A percentile compares a stretch with the other conserved stretches of the same genome.
phyloP scores from a whole-genome alignment of 1,140 invertebrate genomes.

The Drosophila littoralis region DNA sequence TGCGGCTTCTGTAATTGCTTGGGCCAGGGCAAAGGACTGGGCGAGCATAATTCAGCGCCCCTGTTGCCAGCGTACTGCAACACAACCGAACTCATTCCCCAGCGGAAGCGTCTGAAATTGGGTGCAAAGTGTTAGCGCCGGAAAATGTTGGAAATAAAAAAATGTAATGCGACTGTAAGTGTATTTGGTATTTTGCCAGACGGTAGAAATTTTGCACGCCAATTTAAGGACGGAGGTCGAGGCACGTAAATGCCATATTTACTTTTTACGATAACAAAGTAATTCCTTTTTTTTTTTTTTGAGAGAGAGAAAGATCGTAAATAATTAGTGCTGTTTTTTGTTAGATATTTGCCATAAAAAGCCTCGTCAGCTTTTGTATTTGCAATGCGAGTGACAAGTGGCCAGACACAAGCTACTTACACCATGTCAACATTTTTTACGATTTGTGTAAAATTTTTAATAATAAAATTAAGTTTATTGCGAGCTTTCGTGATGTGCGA shows the following conservation, averaged over 20 bases:
- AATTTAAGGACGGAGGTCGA: constrained; percentile 7
- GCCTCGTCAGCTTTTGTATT: not conserved
- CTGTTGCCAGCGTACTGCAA: not conserved
- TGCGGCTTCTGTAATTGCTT: constrained; percentile 30
- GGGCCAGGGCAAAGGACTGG: constrained; percentile 7
- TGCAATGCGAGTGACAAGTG: constrained; percentile 2
- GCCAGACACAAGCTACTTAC: constrained; percentile 18
- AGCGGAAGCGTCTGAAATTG: constrained; percentile 56
- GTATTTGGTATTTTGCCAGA: constrained; percentile 26
- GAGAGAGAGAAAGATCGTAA: constrained; percentile 46
- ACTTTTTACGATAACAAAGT: constrained; percentile 66
- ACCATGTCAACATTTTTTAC: constrained; percentile 41
- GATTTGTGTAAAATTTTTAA: constrained; percentile 50
- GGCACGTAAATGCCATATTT: constrained; percentile 62
- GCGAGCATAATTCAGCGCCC: not conserved
- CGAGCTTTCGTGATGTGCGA: not conserved
- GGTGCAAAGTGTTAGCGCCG: constrained; percentile 61
- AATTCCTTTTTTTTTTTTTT: constrained; percentile 40
- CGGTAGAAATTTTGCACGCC: constrained; percentile 48
- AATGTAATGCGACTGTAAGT: constrained; percentile 48
- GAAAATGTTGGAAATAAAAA: constrained; percentile 50
- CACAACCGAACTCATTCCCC: constrained; percentile 3
- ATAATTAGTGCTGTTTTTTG: constrained; percentile 67
- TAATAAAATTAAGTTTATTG: constrained; percentile 55
- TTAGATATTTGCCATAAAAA: constrained; percentile 26